Percentiles rank a stretch among this genome's conserved stretches.
These are phyloP conservation scores for Glomeris maerens DNA, from an alignment of 1,140 invertebrate genomes.

Conservation along the genomic window DNA sequence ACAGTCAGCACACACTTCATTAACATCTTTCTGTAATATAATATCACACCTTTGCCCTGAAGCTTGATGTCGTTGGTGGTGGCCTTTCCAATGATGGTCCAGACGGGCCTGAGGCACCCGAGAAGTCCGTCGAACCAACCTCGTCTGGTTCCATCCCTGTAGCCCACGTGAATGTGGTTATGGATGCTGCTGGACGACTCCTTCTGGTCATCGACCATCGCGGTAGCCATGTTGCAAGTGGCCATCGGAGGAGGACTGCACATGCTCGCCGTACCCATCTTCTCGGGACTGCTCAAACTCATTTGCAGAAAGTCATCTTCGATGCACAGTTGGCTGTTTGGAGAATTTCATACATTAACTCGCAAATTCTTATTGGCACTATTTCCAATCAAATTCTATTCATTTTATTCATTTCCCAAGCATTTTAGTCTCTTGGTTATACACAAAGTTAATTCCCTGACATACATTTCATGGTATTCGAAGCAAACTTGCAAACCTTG, in stretches of 20 bases:
- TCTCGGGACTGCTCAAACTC: neutral
- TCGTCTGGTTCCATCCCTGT: conserved; percentile 21
- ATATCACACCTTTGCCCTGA: conserved; percentile 21
- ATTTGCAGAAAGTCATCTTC: conserved; percentile 4
- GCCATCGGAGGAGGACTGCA: neutral
- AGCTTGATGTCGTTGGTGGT: conserved; percentile 49
- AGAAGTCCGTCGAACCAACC: conserved; percentile 68
- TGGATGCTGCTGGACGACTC: conserved; percentile 16
- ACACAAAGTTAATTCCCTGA: neutral
- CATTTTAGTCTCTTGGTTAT: neutral
- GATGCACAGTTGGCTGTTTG: conserved; percentile 9
- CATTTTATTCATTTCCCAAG: neutral
- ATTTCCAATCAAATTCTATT: neutral
- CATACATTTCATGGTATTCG: no score
- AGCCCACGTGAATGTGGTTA: conserved; percentile 22
- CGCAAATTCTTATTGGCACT: neutral
- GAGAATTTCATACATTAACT: neutral
- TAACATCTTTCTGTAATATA: neutral
- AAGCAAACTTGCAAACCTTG: no score
- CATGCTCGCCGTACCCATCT: neutral
- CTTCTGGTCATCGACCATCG: conserved; percentile 23
- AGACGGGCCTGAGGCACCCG: conserved; percentile 69
- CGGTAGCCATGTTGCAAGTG: conserved; percentile 17
- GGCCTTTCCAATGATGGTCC: conserved; percentile 68
- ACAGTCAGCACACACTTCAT: neutral